Evolutionary conservation across 2,113 vertebrate genomes (phyloP).

Genomic region (Percopsis transmontana): DNA sequence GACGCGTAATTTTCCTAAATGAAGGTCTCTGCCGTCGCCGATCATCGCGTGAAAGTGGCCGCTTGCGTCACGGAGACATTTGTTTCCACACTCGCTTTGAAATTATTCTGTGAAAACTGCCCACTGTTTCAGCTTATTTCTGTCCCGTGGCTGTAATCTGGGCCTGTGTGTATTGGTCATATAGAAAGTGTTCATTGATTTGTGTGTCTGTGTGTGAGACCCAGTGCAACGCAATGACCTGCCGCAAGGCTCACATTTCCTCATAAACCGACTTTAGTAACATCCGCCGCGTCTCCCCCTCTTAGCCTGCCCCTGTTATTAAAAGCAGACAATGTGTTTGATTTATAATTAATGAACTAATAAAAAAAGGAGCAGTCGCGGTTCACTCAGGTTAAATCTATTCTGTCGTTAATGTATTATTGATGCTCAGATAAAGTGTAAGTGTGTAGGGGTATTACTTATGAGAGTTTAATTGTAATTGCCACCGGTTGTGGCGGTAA

Average conservation of each 20-base stretch:
- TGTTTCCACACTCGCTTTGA: slow-evolving; percentile 35
- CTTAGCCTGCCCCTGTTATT: slow-evolving; percentile 13
- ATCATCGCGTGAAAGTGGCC: too few relatives aligned
- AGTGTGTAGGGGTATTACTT: slow-evolving; percentile 47
- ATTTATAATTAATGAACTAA: slow-evolving; percentile 49
- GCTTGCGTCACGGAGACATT: slow-evolving; percentile 20
- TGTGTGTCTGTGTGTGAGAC: slow-evolving; percentile 22
- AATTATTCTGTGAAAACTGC: slow-evolving; percentile 1
- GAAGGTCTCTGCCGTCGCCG: too few relatives aligned
- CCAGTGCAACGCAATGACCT: slow-evolving; percentile 38
- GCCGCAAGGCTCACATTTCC: slow-evolving; percentile 32
- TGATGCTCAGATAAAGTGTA: slow-evolving; percentile 39
- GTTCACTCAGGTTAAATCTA: slow-evolving; percentile 26
- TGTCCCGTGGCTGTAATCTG: slow-evolving; percentile 35
- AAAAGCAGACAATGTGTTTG: slow-evolving; percentile 20
- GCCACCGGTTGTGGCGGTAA: slow-evolving; percentile 19
- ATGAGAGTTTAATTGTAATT: slow-evolving; percentile 17
- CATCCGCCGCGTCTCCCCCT: neutral
- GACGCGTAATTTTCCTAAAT: too few relatives aligned
- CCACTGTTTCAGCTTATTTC: slow-evolving; percentile 29
- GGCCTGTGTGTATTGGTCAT: slow-evolving; percentile 52
- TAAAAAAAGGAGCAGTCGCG: slow-evolving; percentile 31
- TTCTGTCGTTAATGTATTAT: slow-evolving; percentile 41
- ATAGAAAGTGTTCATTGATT: slow-evolving; percentile 67
- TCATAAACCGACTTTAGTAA: slow-evolving; percentile 19